These are phyloP conservation scores for Lasaia peninsularis DNA, from an alignment of 1,140 invertebrate species.

Conservation along the genomic window DNA sequence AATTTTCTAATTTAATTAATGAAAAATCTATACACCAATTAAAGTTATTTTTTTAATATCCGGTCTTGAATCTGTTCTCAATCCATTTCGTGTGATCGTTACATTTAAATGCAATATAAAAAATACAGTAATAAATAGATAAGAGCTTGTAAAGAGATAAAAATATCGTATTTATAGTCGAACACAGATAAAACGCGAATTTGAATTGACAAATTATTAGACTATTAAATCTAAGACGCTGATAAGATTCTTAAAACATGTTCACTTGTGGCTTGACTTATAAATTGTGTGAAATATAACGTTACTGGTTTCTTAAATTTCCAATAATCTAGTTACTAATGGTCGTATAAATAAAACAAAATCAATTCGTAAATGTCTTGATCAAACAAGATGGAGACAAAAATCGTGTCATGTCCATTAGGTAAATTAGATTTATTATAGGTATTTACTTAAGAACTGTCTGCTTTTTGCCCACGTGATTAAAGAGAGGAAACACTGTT, in stretches of 20 bases:
- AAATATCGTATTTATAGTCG: neutral
- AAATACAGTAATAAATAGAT: too few relatives aligned
- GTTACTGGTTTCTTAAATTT: neutral
- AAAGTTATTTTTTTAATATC: too few relatives aligned
- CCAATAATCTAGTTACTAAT: neutral
- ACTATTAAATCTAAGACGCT: neutral
- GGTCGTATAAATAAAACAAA: neutral
- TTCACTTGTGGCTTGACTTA: neutral
- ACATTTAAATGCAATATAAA: too few relatives aligned
- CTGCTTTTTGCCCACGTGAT: too few relatives aligned
- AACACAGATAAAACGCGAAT: neutral
- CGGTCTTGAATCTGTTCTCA: too few relatives aligned
- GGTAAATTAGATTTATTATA: neutral
- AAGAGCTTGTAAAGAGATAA: neutral
- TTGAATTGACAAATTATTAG: conserved; percentile 9
- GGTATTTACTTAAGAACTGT: too few relatives aligned
- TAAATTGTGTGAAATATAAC: neutral
- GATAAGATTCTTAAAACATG: conserved; percentile 6
- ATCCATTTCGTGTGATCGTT: too few relatives aligned
- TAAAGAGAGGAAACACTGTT: too few relatives aligned
- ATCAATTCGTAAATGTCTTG: neutral
- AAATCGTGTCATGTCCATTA: neutral
- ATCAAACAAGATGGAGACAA: neutral
- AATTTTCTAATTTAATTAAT: too few relatives aligned
- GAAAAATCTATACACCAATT: too few relatives aligned